Conservation (phyloP, 2,888 invertebrate genomes). For the Xanthorhoe spadicearia region DNA sequence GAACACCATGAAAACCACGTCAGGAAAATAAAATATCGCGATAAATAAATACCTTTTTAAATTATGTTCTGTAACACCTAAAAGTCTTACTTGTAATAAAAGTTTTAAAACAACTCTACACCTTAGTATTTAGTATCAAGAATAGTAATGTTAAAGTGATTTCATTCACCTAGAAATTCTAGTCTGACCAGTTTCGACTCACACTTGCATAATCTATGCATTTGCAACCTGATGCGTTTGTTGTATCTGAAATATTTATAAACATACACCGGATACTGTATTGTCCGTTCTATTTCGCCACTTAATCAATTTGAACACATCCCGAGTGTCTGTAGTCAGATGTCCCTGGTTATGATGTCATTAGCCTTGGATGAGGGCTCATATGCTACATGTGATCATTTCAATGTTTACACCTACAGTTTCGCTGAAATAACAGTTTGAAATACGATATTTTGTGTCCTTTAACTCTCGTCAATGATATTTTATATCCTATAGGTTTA, state of each 20-base stretch:
- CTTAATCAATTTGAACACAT: conserved; percentile 74
- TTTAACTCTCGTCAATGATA: background rate
- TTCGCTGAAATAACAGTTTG: conserved; percentile 37
- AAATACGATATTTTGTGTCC: conserved; percentile 1
- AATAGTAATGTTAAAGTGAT: conserved; percentile 33
- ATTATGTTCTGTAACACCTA: too few species aligned
- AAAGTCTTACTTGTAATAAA: too few species aligned
- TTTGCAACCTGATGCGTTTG: conserved; percentile 62
- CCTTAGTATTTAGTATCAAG: too few species aligned
- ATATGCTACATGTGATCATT: conserved; percentile 61
- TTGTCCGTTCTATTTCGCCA: conserved; percentile 56
- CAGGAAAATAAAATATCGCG: too few species aligned
- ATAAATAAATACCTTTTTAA: too few species aligned
- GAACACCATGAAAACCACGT: too few species aligned
- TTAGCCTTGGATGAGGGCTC: conserved; percentile 72
- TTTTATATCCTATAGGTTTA: background rate
- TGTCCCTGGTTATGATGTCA: conserved; percentile 70
- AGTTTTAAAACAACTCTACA: too few species aligned
- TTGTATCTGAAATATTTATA: conserved; percentile 57
- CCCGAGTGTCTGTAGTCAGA: conserved; percentile 56
- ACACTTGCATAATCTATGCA: conserved; percentile 53
- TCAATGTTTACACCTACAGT: conserved; percentile 66
- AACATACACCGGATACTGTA: conserved; percentile 60
- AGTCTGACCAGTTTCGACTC: conserved; percentile 61
- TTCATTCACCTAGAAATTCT: conserved; percentile 44